Base-by-base conservation (phyloP, 2,113 vertebrate species). In the Austrofundulus limnaeus region DNA sequence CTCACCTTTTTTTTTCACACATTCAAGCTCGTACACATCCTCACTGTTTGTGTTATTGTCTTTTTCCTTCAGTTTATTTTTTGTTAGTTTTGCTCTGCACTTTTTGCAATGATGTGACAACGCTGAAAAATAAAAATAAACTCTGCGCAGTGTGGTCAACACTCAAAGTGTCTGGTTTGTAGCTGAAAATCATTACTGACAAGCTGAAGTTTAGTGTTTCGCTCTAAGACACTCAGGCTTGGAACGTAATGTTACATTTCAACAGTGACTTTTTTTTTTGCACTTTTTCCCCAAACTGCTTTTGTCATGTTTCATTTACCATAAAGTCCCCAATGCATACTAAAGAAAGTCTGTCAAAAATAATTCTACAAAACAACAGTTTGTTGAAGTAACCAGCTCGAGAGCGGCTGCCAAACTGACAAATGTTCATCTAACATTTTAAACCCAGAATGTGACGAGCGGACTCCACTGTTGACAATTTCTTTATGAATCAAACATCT, bases 1-100 rank as follows among this genome's bases (percentile, higher is more conserved):
- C 54, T 78, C 54, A 58, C 72, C 71, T 85, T 80, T 80, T 79
- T 80, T 76, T 51, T 5, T 5, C 42, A 50, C 61, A 64, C 49
- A 25, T 16, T 20, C 37, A 5, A 54, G 34, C 31, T 25, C 41
- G 66, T 38, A 43, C 16, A 1, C 42, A 46, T 31, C 41, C 31
- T 63, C 14, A 14, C 20, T 28, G 14, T 39, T 52, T 42, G 45
- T 46, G 70, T 74, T 70, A 65, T 51, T 74, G 47, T 24, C 49
- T 72, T 61, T 53, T 38, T 16, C 25, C 53, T 67, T 56, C 74
- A 28, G 25, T 28, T 28, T 28, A 78, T 62, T 76, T 76, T 62
- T 68, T 72, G 54, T 78, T 38, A 21, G 13, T 9, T 19, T 11
- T 43, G 54, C 38, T 25, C 10, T 11, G 20, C 14, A 24, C 21